A percentile compares a stretch with the other conserved stretches of the same genome.
phyloP scores from a whole-genome alignment of 2,888 invertebrate species.

The Yponomeuta malinellus region DNA sequence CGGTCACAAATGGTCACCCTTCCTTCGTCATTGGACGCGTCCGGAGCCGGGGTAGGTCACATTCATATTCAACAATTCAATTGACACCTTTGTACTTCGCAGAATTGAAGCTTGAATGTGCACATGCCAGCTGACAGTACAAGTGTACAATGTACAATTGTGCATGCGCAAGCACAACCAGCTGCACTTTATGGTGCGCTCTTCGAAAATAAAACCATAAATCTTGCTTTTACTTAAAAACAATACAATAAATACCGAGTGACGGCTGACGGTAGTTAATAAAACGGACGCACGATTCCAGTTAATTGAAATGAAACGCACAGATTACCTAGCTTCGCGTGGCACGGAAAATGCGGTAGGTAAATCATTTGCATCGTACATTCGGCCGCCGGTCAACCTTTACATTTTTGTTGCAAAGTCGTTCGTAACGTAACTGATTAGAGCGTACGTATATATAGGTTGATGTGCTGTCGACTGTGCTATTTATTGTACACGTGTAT shows the following conservation, averaged over 20 bases:
- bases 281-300: not conserved
- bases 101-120: not conserved
- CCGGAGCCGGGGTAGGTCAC: conserved; percentile 43
- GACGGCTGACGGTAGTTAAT: not conserved
- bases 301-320: not conserved
- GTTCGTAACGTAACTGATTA: too few relatives aligned
- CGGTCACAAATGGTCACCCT: conserved; percentile 68
- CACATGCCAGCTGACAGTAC: not conserved
- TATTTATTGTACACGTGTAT: conserved; percentile 47
- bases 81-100: conserved; percentile 6
- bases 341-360: not conserved
- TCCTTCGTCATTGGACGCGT: conserved; percentile 52
- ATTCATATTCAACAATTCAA: conserved; percentile 40
- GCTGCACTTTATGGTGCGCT: not conserved
- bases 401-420: not conserved
- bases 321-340: not conserved
- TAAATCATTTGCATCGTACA: not conserved
- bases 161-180: not conserved
- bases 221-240: not conserved
- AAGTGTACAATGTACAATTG: not conserved
- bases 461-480: not conserved
- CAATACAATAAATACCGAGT: not conserved
- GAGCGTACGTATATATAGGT: too few relatives aligned
- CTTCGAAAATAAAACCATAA: not conserved
- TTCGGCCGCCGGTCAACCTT: not conserved